Evolutionary conservation across 2,888 invertebrate species (phyloP), one percentile per base, ranked within the genome.

Genomic region (Orthosia gracilis): DNA sequence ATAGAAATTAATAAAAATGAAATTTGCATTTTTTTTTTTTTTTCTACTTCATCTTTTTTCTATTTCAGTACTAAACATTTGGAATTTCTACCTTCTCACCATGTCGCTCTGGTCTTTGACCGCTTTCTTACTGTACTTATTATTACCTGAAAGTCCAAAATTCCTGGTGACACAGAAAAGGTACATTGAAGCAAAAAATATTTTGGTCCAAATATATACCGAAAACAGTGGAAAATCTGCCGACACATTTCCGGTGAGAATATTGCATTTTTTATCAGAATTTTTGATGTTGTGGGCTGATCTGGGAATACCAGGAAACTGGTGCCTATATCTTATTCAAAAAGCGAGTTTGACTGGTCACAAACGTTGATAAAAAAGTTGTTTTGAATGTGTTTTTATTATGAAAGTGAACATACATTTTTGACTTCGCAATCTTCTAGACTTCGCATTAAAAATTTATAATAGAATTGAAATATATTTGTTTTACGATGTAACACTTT

Each of bases 131-230:
- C 76, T 94, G 3, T 94, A 93, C 87, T 77, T 85, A 1, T 83
- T 90, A 12, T 65, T 94, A 55, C 95, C 95, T 1, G 95, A 96
- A 65, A 96, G 94, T 78, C 95, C 95, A 0, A 95, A 95, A 85
- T 96, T 90, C 83, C 90, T 93, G 76, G 86, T 95, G 26, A 90
- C 92, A 11, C 93, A 93, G 76, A 89, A 91, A 61, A 91, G 92
- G 84, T 95, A 93, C 76, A 89, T 87, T 7, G 92, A 95, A 82
- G 95, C 95, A 3, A 91, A 92, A 76, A 89, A 90, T 18, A 90
- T 94, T 75, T 84, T 95, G 62, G 89, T 93, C 64, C 89, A 90
- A 82, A 91, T 95, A 67, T 95, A 95, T 77, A 89, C 83, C 50
- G 90, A 90, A 78, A 96, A 95, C 80, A 94, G 91, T 58, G 87